Base-by-base conservation (phyloP, 2,888 invertebrate species). In the Leptopilina drosophilae region DNA sequence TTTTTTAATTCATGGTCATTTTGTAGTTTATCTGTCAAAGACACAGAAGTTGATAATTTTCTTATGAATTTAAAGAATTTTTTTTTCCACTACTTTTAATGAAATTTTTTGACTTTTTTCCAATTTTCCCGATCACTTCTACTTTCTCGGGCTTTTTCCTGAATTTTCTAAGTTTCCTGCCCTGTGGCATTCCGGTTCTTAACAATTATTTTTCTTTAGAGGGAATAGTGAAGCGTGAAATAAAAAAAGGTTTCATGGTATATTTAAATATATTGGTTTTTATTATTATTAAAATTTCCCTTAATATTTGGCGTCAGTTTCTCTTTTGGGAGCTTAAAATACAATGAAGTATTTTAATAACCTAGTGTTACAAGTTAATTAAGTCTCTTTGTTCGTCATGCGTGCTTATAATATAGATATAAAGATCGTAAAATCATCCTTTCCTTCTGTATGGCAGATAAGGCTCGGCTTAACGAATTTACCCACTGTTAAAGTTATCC, bases 391-490 rank as follows among this genome's bases (percentile, higher is more conserved):
- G 73, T 73, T 73, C 56, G 33, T 73, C 33, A 73, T 33, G 56
- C n/a, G 33, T 56, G 73, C n/a, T 69, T 69, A 69, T 69, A 33
- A 33, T 33, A 69, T 69, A 69, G 69, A 69, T 53, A 42, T 42
- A 42, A 12, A 12, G 49, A 49, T 49, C 73, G 73, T 73, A 73
- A 73, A 73, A 73, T 69, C 69, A 69, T 53, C 49, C 26, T 69
- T 56, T 53, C 73, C 56, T 73, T 56, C 26, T 73, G 33, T 73
- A 33, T 56, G 56, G 73, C 0, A 69, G 53, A 56, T 73, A 73
- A 56, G n/a, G 12, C 53, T 14, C n/a, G 33, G 33, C n/a, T 73
- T 73, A 73, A 53, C 56, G 73, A 73, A 73, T 56, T 26, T 73
- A 73, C 56, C 53, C n/a, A 56, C 73, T n/a, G 56, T 56, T n/a